Evolutionary conservation across 2,888 invertebrate species (phyloP).

Genomic region (Rhyacophila evoluta): DNA sequence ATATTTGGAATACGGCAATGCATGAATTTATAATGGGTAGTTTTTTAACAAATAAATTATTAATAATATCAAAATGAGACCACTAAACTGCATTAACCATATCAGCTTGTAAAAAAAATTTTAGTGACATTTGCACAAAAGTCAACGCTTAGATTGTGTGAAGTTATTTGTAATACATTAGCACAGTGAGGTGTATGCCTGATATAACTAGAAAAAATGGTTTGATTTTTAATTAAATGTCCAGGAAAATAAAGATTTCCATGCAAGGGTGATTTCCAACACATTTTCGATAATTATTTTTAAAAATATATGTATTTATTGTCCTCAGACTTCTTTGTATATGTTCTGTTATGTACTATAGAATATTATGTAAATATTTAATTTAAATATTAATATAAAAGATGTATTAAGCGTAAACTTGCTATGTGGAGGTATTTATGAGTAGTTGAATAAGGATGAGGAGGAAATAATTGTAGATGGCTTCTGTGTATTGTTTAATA

Average conservation of each 20-base stretch:
- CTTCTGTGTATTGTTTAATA: slow-evolving; percentile 54
- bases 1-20: background rate
- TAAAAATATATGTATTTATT: slow-evolving; percentile 1
- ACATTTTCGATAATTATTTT: background rate
- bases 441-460: slow-evolving; percentile 20
- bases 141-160: slow-evolving; percentile 42
- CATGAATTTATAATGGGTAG: slow-evolving; percentile 9
- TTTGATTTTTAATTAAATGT: background rate
- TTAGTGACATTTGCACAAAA: slow-evolving; percentile 50
- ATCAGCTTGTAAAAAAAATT: slow-evolving; percentile 51
- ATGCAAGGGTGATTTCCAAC: background rate
- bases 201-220: background rate
- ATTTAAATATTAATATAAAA: slow-evolving; percentile 28
- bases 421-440: slow-evolving; percentile 28
- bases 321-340: slow-evolving; percentile 26
- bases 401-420: slow-evolving; percentile 33
- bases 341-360: slow-evolving; percentile 43
- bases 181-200: background rate
- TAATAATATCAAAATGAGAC: slow-evolving; percentile 46
- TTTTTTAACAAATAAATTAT: slow-evolving; percentile 30
- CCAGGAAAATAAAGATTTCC: background rate
- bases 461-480: slow-evolving; percentile 39
- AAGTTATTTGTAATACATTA: slow-evolving; percentile 21
- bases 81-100: slow-evolving; percentile 50
- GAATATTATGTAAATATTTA: slow-evolving; percentile 43